These are phyloP conservation scores for Micromussa lordhowensis DNA, from an alignment of 92 coral and sea anemone genomes.

Conservation along the genomic window DNA sequence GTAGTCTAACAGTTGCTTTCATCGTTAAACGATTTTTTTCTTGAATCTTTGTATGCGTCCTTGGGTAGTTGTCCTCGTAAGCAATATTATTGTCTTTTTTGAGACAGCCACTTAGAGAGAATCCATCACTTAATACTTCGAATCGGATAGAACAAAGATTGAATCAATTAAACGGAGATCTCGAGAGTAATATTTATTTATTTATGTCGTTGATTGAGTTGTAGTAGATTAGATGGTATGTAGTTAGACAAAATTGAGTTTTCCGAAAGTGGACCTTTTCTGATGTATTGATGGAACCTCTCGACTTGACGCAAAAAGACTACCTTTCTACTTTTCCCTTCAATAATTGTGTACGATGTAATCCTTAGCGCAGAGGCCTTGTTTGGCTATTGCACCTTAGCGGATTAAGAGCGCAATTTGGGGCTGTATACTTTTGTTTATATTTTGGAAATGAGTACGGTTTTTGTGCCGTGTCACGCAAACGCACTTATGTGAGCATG, in stretches of 20 bases:
- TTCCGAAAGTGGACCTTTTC: background rate
- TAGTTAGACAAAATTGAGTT: background rate
- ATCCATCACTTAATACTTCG: background rate
- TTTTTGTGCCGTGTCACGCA: background rate
- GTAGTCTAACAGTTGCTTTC: background rate
- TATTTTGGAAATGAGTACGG: background rate
- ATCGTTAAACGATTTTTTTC: background rate
- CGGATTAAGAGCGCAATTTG: background rate
- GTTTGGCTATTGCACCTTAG: background rate
- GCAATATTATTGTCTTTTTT: background rate
- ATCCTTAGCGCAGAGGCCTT: background rate
- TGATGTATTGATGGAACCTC: background rate
- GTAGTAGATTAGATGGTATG: background rate
- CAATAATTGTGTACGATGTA: background rate
- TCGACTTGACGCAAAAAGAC: conserved; percentile 8
- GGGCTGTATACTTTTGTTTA: background rate
- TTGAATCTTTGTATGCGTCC: background rate
- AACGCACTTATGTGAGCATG: background rate
- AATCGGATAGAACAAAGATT: conserved; percentile 6
- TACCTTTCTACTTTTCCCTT: background rate
- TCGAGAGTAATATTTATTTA: conserved; percentile 39
- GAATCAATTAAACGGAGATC: conserved; percentile 16
- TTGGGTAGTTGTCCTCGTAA: background rate
- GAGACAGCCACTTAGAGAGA: background rate
- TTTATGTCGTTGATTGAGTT: conserved; percentile 10